Evolutionary conservation across 2,888 invertebrate species (phyloP).

Genomic region (Dascillus cervinus): DNA sequence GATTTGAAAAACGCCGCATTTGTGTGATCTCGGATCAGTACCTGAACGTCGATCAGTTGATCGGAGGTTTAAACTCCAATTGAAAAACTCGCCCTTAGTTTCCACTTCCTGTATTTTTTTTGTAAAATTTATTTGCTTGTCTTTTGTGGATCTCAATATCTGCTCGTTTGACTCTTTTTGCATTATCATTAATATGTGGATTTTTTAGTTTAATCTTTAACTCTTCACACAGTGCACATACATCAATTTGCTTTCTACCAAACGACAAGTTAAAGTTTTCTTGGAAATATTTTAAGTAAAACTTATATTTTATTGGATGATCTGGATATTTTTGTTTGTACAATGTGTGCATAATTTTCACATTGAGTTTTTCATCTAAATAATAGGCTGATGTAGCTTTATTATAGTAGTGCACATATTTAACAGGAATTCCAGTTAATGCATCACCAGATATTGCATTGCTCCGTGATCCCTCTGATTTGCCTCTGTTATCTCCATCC

Average conservation of each 20-base stretch:
- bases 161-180: constrained; percentile 14
- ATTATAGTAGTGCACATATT: too few species aligned
- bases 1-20: too few species aligned
- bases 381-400: too few species aligned
- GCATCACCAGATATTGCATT: too few species aligned
- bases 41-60: too few species aligned
- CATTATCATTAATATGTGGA: constrained; percentile 9
- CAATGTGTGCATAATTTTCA: constrained; percentile 2
- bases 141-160: constrained; percentile 13
- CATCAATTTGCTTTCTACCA: constrained; percentile 13
- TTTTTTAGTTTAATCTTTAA: constrained; percentile 12
- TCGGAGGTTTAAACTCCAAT: too few species aligned
- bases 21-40: too few species aligned
- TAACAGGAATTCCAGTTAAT: too few species aligned
- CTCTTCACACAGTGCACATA: constrained; percentile 11
- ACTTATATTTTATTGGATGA: background rate
- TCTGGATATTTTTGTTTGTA: background rate
- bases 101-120: constrained; percentile 8
- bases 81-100: too few species aligned
- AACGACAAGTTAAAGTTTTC: constrained; percentile 8
- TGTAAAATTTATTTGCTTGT: constrained; percentile 16
- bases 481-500: too few species aligned
- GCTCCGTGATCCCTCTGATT: too few species aligned
- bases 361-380: constrained; percentile 4
- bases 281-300: constrained; percentile 6